phyloP scores from a whole-genome alignment of 2,888 invertebrate species.

The Belgica antarctica region DNA sequence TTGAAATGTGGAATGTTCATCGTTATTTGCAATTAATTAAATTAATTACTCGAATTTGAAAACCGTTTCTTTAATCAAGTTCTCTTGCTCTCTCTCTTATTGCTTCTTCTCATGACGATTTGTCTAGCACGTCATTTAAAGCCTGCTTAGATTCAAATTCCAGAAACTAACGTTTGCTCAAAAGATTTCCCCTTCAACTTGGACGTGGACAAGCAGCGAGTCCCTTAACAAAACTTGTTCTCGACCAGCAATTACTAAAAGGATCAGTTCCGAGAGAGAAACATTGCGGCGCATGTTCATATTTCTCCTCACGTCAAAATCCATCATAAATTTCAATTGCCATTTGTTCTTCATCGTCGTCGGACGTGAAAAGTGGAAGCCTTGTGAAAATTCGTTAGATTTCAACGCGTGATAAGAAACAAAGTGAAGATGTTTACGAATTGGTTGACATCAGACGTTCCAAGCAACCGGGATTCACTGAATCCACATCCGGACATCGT shows the following conservation, averaged over 20 bases:
- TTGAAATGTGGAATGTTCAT: neutral
- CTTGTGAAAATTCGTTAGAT: conserved; percentile 40
- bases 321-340: conserved; percentile 34
- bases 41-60: conserved; percentile 28
- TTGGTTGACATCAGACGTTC: conserved; percentile 51
- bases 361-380: conserved; percentile 31
- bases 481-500: conserved; percentile 61
- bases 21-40: conserved; percentile 43
- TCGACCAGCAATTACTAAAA: neutral
- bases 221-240: neutral
- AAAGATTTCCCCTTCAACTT: conserved; percentile 30
- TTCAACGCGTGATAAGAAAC: conserved; percentile 35
- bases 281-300: conserved; percentile 29
- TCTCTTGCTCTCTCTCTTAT: neutral
- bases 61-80: no score
- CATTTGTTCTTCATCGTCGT: conserved; percentile 18
- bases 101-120: conserved; percentile 12
- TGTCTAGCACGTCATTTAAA: conserved; percentile 22
- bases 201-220: neutral
- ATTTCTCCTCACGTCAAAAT: neutral
- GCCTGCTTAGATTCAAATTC: neutral
- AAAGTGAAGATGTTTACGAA: conserved; percentile 53
- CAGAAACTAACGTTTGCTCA: conserved; percentile 36
- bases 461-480: neutral
- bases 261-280: conserved; percentile 26